Percentiles rank a stretch among this genome's conserved stretches.
These are phyloP conservation scores for Melanerpes aurifrons DNA, from an alignment of 2,113 vertebrate species.

Conservation along the genomic window DNA sequence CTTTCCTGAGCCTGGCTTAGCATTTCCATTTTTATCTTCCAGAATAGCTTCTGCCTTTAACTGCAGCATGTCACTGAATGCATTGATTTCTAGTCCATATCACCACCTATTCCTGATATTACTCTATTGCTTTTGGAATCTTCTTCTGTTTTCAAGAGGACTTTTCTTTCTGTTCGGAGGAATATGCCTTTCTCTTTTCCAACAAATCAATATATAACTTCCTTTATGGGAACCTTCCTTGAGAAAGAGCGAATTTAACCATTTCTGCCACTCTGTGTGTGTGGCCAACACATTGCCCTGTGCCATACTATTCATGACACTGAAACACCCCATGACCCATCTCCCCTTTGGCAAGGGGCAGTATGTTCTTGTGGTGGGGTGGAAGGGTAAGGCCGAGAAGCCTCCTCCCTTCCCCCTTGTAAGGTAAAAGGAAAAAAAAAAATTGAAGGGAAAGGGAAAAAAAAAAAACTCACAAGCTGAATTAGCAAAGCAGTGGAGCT, in stretches of 20 bases:
- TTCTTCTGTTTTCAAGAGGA: neutral
- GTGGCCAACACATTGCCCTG: neutral
- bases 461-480: too few relatives aligned
- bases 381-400: too few relatives aligned
- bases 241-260: neutral
- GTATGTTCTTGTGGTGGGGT: too few relatives aligned
- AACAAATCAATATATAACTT: neutral
- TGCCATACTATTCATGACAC: neutral
- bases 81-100: neutral
- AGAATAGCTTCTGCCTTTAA: neutral
- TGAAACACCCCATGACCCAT: neutral
- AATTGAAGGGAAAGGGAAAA: too few relatives aligned
- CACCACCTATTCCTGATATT: neutral
- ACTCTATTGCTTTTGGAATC: neutral
- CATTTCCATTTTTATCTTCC: slow-evolving; percentile 38
- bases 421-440: too few relatives aligned
- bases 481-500: too few relatives aligned
- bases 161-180: neutral
- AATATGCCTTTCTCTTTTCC: neutral
- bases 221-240: neutral
- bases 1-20: slow-evolving; percentile 9
- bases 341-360: neutral
- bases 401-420: too few relatives aligned
- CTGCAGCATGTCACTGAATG: neutral
- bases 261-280: neutral